These are phyloP conservation scores for Clarias laeviceps DNA, from an alignment of 2,797 vertebrate species.

Conservation along the genomic window DNA sequence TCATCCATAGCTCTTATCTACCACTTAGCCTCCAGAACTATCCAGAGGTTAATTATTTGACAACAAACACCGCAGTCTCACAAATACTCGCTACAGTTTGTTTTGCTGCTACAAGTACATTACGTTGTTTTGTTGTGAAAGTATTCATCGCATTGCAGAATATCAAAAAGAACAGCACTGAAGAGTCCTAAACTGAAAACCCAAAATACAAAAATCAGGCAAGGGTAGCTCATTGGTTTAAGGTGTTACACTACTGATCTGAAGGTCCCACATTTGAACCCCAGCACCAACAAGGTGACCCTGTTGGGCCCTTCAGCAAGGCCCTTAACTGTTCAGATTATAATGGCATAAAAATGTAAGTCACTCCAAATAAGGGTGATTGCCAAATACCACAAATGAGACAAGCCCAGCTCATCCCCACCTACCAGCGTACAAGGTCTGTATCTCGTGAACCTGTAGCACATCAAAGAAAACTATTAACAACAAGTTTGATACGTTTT, in stretches of 20 bases:
- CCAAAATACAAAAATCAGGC: background rate
- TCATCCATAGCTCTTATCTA: constrained; percentile 29
- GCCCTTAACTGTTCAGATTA: too few species aligned
- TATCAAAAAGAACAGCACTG: background rate
- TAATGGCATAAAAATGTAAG: too few species aligned
- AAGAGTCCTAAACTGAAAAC: background rate
- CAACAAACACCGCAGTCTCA: constrained; percentile 46
- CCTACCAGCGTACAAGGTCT: background rate
- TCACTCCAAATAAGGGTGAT: too few species aligned
- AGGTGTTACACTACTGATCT: too few species aligned
- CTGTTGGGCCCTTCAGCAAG: too few species aligned
- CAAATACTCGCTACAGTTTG: constrained; percentile 62
- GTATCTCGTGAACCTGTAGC: background rate
- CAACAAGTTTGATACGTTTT: background rate
- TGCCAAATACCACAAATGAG: too few species aligned
- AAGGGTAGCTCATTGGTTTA: too few species aligned
- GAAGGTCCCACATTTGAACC: too few species aligned
- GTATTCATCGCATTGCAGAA: background rate
- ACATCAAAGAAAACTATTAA: background rate
- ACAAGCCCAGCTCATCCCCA: background rate
- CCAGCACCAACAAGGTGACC: too few species aligned
- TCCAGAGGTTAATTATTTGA: background rate
- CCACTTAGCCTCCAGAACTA: background rate
- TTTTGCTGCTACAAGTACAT: constrained; percentile 9
- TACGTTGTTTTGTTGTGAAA: background rate